A percentile compares a stretch with the other conserved stretches of the same genome.
phyloP scores from a whole-genome alignment of 1,140 invertebrate genomes.

The Philopotamus ludificatus region DNA sequence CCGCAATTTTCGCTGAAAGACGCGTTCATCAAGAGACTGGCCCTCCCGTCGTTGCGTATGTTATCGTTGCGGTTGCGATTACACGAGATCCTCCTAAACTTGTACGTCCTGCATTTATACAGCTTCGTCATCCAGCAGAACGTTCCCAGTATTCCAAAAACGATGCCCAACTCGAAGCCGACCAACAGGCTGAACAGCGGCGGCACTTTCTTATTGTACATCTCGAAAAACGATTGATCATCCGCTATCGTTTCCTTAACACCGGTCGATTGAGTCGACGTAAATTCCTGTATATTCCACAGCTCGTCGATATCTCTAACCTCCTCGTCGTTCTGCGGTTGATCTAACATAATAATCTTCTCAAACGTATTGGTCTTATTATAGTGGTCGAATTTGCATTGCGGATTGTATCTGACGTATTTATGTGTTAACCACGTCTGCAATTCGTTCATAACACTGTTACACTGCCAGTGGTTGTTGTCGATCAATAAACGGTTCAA shows the following conservation, averaged over 20 bases:
- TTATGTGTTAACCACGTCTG: slow-evolving; percentile 46
- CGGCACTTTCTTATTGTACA: slow-evolving; percentile 51
- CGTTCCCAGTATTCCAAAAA: slow-evolving; percentile 49
- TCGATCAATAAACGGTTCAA: slow-evolving; percentile 49
- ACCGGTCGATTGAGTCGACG: slow-evolving; percentile 33
- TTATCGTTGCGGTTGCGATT: slow-evolving; percentile 23
- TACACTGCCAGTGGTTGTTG: slow-evolving; percentile 53
- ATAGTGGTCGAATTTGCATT: too few species aligned
- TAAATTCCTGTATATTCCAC: slow-evolving; percentile 48
- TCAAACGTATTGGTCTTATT: slow-evolving; percentile 49
- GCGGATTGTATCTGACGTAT: slow-evolving; percentile 42
- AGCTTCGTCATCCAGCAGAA: slow-evolving; percentile 50
- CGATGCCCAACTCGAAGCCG: slow-evolving; percentile 50
- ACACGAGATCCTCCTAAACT: slow-evolving; percentile 42
- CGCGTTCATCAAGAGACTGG: slow-evolving; percentile 45
- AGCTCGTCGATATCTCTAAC: slow-evolving; percentile 43
- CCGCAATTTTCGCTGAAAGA: slow-evolving; percentile 46
- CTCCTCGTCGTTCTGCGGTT: slow-evolving; percentile 42
- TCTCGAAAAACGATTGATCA: slow-evolving; percentile 46
- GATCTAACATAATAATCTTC: slow-evolving; percentile 49
- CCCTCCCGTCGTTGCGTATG: neutral
- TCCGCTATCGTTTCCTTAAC: slow-evolving; percentile 20
- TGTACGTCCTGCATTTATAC: slow-evolving; percentile 47
- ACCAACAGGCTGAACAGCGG: slow-evolving; percentile 50
- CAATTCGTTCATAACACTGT: slow-evolving; percentile 47